These are phyloP conservation scores for Pseudomugil tenellus DNA, from an alignment of 2,797 vertebrate species.

Conservation along the genomic window DNA sequence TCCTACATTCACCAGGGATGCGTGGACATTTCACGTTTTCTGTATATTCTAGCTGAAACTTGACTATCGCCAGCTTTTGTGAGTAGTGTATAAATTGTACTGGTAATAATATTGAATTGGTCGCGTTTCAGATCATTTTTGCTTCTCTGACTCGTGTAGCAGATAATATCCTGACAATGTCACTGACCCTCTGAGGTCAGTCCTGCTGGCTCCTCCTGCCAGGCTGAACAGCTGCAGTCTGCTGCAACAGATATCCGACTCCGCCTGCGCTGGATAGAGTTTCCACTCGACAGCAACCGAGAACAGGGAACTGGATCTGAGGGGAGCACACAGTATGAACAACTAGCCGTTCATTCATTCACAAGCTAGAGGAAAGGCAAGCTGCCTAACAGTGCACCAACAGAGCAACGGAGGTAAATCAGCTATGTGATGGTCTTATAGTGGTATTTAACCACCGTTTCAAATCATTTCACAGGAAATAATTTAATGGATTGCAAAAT, in stretches of 20 bases:
- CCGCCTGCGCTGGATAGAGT: slow-evolving; percentile 41
- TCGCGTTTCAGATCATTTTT: no score
- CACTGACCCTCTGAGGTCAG: slow-evolving; percentile 77
- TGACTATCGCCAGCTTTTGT: no score
- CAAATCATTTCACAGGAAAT: slow-evolving; percentile 31
- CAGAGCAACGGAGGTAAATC: background rate
- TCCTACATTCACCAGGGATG: background rate
- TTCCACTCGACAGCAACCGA: slow-evolving; percentile 80
- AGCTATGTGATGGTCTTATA: background rate
- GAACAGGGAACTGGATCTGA: slow-evolving; percentile 81
- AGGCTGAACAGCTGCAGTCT: slow-evolving; percentile 76
- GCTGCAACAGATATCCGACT: slow-evolving; percentile 63
- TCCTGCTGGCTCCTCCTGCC: slow-evolving; percentile 75
- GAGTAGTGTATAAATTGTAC: no score
- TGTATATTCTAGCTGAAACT: no score
- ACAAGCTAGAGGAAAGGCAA: background rate
- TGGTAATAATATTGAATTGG: no score
- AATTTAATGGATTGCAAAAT: slow-evolving; percentile 22
- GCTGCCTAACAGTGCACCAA: background rate
- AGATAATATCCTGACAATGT: slow-evolving; percentile 3
- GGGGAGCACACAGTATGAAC: slow-evolving; percentile 2
- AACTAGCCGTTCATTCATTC: slow-evolving; percentile 2
- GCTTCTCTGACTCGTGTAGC: slow-evolving; percentile 26
- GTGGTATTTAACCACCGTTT: slow-evolving; percentile 9
- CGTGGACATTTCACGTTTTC: no score